Evolutionary conservation across 2,888 invertebrate genomes (phyloP).

Genomic region (Eurois occulta): DNA sequence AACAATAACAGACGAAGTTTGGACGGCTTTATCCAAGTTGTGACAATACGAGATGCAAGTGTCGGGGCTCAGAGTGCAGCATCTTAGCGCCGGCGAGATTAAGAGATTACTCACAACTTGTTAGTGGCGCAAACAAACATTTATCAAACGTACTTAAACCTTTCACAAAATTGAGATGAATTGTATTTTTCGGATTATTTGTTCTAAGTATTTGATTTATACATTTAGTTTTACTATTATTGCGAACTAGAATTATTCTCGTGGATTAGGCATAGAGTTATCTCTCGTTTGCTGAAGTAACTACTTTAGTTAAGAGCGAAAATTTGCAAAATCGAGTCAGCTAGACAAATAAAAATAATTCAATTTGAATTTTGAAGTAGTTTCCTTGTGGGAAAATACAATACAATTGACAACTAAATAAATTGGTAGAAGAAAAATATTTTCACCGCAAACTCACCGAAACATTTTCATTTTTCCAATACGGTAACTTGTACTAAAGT

Average conservation of each 20-base stretch:
- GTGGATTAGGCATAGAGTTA: not conserved
- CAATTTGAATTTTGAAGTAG: not conserved
- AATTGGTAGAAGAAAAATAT: not conserved
- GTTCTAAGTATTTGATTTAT: slow-evolving; percentile 7
- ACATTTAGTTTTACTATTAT: slow-evolving; percentile 21
- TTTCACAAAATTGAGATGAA: slow-evolving; percentile 38
- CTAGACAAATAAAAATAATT: slow-evolving; percentile 2
- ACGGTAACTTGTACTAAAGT: slow-evolving; percentile 7
- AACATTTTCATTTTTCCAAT: slow-evolving; percentile 24
- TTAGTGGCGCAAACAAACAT: slow-evolving; percentile 64
- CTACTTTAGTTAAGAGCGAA: not conserved
- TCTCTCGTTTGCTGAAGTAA: not conserved
- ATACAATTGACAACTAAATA: slow-evolving; percentile 1
- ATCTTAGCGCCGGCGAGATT: slow-evolving; percentile 58
- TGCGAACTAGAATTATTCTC: not conserved
- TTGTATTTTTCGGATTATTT: slow-evolving; percentile 37
- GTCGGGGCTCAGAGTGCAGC: slow-evolving; percentile 45
- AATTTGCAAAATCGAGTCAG: not conserved
- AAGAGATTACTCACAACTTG: slow-evolving; percentile 62
- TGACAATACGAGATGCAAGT: slow-evolving; percentile 66
- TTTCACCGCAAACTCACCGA: slow-evolving; percentile 6
- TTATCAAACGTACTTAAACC: slow-evolving; percentile 48
- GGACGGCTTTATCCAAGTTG: slow-evolving; percentile 58
- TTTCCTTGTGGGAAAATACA: not conserved
- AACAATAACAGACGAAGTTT: slow-evolving; percentile 63